Percentiles rank a stretch among this genome's conserved stretches.
Conservation (phyloP, 2,888 invertebrate species). For the Stenolophus ochropezus region DNA sequence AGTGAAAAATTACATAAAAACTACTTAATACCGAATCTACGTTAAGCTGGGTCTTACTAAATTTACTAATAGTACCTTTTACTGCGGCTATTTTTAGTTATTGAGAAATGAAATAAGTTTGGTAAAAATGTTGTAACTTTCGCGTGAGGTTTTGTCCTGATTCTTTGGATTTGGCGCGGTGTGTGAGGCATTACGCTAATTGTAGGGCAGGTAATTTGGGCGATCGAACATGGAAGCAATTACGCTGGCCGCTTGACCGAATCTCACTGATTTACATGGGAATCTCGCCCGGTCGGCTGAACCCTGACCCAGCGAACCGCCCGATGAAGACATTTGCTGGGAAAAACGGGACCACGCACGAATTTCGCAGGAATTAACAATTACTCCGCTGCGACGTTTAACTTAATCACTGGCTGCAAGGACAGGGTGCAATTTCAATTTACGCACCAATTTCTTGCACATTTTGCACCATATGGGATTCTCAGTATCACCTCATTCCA, state of each 20-base stretch:
- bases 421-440: background rate
- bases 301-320: background rate
- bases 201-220: background rate
- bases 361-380: background rate
- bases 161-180: too few species aligned
- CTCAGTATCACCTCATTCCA: too few species aligned
- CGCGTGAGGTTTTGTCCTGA: too few species aligned
- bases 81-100: too few species aligned
- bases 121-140: too few species aligned
- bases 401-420: background rate
- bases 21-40: too few species aligned
- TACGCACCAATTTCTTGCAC: background rate
- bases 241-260: conserved; percentile 8
- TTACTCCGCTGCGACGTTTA: background rate
- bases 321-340: background rate
- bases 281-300: conserved; percentile 5
- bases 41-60: too few species aligned
- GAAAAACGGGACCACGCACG: background rate
- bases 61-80: too few species aligned
- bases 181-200: background rate
- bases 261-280: conserved; percentile 33
- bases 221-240: background rate
- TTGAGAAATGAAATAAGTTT: too few species aligned
- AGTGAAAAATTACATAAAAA: too few species aligned
- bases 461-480: background rate